Evolutionary conservation across 2,888 invertebrate species (phyloP), one percentile per base, ranked within the genome.

Genomic region (Cephus runcator): DNA sequence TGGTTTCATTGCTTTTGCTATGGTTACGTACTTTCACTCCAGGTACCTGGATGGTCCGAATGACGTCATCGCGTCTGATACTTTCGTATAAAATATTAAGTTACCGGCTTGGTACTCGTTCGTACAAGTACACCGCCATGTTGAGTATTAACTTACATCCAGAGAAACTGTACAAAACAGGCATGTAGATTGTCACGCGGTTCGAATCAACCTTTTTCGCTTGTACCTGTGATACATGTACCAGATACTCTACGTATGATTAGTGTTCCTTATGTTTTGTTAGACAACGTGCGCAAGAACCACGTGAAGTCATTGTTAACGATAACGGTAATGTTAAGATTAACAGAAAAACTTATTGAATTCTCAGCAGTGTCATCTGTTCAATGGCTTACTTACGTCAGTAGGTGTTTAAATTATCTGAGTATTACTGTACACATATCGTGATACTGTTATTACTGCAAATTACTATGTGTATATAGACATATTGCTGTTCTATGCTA

Each of bases 11-110:
- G 34, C 74, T 74, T 23, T 76, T 73, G 78, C 69, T 73, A 33
- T 11, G 40, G 30, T 36, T 35, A 73, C 34, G 56, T 76, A 76
- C 78, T 78, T 78, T 78, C 78, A 78, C 78, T 78, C 40, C 75
- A 73, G 9, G 56, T 75, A 76, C 73, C 76, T 73, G 76, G 78
- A 78, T 76, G 76, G 73, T 73, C 73, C 56, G 73, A 56, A 69
- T 78, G 76, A 78, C 78, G 76, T 78, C 78, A 76, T 9, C 15
- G 75, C 35, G 34, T 30, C 12, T 36, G 35, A 78, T 73, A 76
- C 78, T 78, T 78, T 78, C 78, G 23, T 35, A 78, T 76, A 1
- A 23, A 78, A 76, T 74, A 31, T 74, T 36, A 74, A 30, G 36
- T 74, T 74, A 74, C 74, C 31, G 56, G 23, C 56, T 2, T 23